These are phyloP conservation scores for Heterodera carotae DNA, from an alignment of 1,140 invertebrate species.

Conservation along the genomic window DNA sequence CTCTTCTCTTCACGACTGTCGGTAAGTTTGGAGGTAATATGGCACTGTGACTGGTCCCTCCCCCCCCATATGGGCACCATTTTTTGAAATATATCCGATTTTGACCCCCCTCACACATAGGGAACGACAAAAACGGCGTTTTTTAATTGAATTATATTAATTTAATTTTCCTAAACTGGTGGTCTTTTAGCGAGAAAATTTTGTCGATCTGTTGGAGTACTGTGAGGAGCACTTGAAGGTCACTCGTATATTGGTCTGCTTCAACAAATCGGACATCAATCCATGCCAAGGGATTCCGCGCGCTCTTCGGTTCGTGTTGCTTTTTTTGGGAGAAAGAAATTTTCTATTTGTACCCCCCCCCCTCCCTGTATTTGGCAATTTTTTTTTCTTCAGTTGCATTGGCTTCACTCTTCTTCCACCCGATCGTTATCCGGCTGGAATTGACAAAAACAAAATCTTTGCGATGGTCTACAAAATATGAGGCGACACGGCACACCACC, in stretches of 20 bases:
- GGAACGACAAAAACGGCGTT: no score
- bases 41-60: no score
- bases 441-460: constrained; percentile 48
- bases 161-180: background rate
- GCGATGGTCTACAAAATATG: constrained; percentile 50
- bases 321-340: no score
- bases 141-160: background rate
- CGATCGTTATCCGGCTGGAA: constrained; percentile 41
- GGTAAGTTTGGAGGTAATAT: no score
- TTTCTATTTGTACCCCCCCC: no score
- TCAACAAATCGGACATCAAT: constrained; percentile 47
- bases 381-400: constrained; percentile 39
- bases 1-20: constrained; percentile 23
- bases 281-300: constrained; percentile 49
- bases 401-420: constrained; percentile 49
- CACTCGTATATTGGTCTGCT: constrained; percentile 47
- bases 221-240: constrained; percentile 44
- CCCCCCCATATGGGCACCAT: constrained; percentile 20
- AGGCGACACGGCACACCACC: no score
- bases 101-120: no score
- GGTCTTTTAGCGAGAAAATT: constrained; percentile 36
- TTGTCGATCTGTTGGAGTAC: constrained; percentile 45
- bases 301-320: constrained; percentile 35
- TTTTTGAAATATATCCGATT: no score
- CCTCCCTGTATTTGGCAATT: no score